Evolutionary conservation across 2,113 vertebrate genomes (phyloP).

Genomic region (Romanogobio albipinnatus): DNA sequence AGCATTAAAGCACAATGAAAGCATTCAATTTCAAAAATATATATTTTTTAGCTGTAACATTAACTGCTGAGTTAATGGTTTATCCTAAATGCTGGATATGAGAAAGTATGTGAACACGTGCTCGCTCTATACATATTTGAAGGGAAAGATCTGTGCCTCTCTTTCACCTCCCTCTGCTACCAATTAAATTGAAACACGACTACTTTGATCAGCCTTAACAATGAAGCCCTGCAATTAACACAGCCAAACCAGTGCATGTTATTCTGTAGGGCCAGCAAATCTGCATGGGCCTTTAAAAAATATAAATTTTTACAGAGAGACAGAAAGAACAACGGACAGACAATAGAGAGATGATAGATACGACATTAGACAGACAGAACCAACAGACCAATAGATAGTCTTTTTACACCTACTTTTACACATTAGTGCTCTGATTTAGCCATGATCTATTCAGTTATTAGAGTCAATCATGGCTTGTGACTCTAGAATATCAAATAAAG

Average conservation of each 20-base stretch:
- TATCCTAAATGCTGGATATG: background rate
- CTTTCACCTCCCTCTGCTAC: conserved; percentile 60
- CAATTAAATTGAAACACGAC: conserved; percentile 58
- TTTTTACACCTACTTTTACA: no score
- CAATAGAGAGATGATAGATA: no score
- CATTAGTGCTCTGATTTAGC: background rate
- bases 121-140: background rate
- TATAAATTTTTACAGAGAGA: background rate
- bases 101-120: background rate
- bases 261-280: background rate
- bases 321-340: background rate
- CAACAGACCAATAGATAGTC: background rate
- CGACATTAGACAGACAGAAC: background rate
- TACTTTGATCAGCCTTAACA: conserved; percentile 49
- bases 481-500: background rate
- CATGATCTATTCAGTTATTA: background rate
- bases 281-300: background rate
- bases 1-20: background rate
- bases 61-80: background rate
- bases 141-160: conserved; percentile 32
- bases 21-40: conserved; percentile 5
- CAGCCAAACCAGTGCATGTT: conserved; percentile 1
- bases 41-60: background rate
- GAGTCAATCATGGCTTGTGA: background rate
- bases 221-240: conserved; percentile 24